Conservation (phyloP, 2,888 invertebrate species). For the Tachina grossa region DNA sequence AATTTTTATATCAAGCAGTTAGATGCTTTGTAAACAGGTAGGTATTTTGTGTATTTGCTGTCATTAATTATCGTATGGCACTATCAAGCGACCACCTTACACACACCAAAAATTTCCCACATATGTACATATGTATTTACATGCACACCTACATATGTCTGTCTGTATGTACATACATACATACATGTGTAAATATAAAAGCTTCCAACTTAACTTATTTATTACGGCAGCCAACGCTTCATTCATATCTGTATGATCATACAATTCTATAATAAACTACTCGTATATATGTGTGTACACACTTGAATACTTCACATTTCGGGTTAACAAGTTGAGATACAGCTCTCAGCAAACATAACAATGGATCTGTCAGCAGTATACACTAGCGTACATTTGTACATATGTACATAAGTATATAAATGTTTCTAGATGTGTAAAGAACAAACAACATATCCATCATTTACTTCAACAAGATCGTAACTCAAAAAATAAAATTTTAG, state of each 20-base stretch:
- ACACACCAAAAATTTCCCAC: background rate
- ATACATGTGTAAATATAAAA: background rate
- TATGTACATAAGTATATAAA: background rate
- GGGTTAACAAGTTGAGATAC: background rate
- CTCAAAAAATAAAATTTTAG: too few species aligned
- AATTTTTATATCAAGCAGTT: conserved; percentile 50
- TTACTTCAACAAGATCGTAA: background rate
- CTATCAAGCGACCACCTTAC: conserved; percentile 27
- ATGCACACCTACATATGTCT: too few species aligned
- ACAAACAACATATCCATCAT: too few species aligned
- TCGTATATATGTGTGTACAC: too few species aligned
- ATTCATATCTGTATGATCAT: background rate
- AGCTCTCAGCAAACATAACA: background rate
- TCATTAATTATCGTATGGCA: conserved; percentile 49
- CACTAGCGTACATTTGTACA: background rate
- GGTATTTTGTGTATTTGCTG: conserved; percentile 46
- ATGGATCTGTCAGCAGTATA: conserved; percentile 1
- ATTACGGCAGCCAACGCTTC: background rate
- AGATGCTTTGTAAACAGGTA: conserved; percentile 51
- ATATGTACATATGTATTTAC: background rate
- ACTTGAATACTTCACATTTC: background rate
- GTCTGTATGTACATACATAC: background rate
- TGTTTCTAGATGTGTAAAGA: background rate
- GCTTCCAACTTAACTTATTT: conserved; percentile 5
- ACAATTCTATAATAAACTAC: background rate